These are phyloP conservation scores for Bombycilla garrulus DNA, from an alignment of 2,113 vertebrate species.

Conservation along the genomic window DNA sequence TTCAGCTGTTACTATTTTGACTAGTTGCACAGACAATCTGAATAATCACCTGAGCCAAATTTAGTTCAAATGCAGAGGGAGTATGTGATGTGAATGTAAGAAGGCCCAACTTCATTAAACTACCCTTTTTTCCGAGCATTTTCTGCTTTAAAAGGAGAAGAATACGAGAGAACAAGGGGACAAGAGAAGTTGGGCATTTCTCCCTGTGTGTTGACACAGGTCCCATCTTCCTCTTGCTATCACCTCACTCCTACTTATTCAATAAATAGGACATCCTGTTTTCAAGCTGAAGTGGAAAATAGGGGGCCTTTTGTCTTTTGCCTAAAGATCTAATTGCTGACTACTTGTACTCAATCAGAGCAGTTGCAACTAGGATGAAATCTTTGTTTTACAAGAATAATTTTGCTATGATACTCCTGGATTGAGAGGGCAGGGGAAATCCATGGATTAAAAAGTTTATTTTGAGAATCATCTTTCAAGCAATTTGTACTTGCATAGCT, in stretches of 20 bases:
- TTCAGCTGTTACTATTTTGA: constrained; percentile 17
- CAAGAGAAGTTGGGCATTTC: not conserved
- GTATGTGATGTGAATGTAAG: not conserved
- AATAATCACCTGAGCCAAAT: not conserved
- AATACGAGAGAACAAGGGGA: not conserved
- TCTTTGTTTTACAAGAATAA: not conserved
- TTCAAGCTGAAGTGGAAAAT: not conserved
- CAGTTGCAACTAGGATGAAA: not conserved
- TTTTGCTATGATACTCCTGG: not conserved
- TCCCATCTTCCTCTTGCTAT: not conserved
- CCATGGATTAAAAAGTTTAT: not conserved
- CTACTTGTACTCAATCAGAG: not conserved
- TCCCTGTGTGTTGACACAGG: not conserved
- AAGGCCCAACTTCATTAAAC: not conserved
- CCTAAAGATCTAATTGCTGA: not conserved
- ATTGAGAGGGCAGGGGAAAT: not conserved
- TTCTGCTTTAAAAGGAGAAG: not conserved
- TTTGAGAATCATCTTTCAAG: not conserved
- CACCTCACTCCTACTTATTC: not conserved
- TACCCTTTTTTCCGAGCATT: not conserved
- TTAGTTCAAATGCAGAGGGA: not conserved
- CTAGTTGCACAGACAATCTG: not conserved
- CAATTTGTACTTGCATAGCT: not conserved
- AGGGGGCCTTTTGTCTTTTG: not conserved
- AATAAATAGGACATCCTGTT: not conserved